Base-by-base conservation (phyloP, 2,113 vertebrate genomes). In the Polyodon spathula region DNA sequence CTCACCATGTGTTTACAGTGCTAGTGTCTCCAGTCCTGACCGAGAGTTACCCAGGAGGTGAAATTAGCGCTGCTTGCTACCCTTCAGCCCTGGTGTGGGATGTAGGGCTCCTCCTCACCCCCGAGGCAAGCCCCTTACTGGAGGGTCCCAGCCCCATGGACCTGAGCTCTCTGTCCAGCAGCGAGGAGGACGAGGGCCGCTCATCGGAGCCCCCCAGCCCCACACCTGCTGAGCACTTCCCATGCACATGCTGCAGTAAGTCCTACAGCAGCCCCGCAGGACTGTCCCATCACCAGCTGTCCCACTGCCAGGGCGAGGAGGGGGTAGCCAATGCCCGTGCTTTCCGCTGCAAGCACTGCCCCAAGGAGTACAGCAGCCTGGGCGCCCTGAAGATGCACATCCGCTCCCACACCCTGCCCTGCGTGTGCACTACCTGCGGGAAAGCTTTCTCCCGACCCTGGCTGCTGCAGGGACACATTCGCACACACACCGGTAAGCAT, bases 381-480 rank as follows among this genome's bases (percentile, higher is more conserved):
- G 95, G 96, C 1, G 95, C 96, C 38, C 84, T 98, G 63, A 98
- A 98, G 86, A 98, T 98, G 96, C 96, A 98, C 84, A 97, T 98
- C 73, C 90, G 96, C 57, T 97, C 94, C 54, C 96, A 98, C 84
- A 98, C 96, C 0, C 86, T 98, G 68, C 96, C 96, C 53, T 98
- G 96, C 0, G 94, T 98, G 44, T 98, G 96, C 15, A 84, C 84
- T 61, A 97, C 94, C 63, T 98, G 96, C 0, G 95, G 96, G 50
- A 98, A 98, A 77, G 95, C 96, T 53, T 98, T 98, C 80, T 97
- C 95, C 78, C 80, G 96, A 67, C 95, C 95, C 15, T 98, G 96
- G 96, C 81, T 98, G 62, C 91, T 98, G 52, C 84, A 96, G 60
- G 96, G 96, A 70, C 96, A 98, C 77, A 96, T 98, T 61, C 88